Percentiles rank a stretch among this genome's conserved stretches.
phyloP scores from a whole-genome alignment of 2,888 invertebrate genomes.

The Priocnemis perturbator region DNA sequence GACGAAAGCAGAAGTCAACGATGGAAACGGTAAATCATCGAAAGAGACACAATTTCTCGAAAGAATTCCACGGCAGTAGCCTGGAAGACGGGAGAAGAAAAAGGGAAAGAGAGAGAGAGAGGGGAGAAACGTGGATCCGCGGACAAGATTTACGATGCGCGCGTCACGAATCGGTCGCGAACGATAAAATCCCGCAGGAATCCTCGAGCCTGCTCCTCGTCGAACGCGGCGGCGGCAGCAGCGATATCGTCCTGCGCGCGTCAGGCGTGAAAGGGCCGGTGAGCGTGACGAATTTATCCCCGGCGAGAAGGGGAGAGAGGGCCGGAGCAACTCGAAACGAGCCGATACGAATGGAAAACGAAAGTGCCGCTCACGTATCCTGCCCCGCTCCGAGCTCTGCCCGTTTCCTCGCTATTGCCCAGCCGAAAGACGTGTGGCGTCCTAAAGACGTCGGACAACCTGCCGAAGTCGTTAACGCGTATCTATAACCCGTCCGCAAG shows the following conservation, averaged over 20 bases:
- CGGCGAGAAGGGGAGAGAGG: conserved; percentile 11
- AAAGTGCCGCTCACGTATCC: conserved; percentile 36
- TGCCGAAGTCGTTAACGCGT: too few species aligned
- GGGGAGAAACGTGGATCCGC: not conserved
- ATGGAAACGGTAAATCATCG: too few species aligned
- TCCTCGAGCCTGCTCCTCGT: not conserved
- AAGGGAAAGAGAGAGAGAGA: not conserved
- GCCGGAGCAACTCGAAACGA: conserved; percentile 16
- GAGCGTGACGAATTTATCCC: conserved; percentile 45
- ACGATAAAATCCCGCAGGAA: conserved; percentile 12
- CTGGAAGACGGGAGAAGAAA: not conserved
- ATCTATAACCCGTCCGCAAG: too few species aligned
- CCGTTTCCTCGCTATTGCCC: too few species aligned
- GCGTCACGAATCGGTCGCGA: conserved; percentile 42
- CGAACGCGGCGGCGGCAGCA: conserved; percentile 1
- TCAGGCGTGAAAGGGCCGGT: conserved; percentile 44
- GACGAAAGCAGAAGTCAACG: too few species aligned
- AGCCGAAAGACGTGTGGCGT: too few species aligned
- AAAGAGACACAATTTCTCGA: too few species aligned
- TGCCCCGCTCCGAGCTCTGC: not conserved
- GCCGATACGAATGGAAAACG: conserved; percentile 41
- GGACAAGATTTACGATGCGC: not conserved
- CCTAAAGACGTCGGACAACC: too few species aligned
- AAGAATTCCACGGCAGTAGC: not conserved
- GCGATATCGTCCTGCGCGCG: conserved; percentile 12